phyloP scores from a whole-genome alignment of 2,113 vertebrate species.

The Alouatta palliata region DNA sequence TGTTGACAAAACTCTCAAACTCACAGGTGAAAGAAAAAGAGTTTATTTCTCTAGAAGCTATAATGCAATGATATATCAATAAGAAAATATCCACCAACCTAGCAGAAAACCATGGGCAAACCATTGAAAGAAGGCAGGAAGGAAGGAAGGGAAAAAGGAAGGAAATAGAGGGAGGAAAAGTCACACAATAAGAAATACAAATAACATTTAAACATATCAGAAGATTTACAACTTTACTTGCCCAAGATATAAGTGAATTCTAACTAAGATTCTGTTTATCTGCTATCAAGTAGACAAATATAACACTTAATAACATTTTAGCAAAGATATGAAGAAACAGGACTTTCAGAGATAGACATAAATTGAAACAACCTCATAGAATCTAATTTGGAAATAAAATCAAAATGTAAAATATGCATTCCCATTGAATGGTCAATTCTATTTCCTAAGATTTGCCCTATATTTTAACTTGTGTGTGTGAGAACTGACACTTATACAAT shows the following conservation, averaged over 20 bases:
- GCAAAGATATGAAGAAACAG: not conserved
- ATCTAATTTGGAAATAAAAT: not conserved
- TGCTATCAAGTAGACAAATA: not conserved
- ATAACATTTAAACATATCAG: not conserved
- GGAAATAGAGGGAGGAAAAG: not conserved
- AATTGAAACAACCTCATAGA: not conserved
- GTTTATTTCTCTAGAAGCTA: not conserved
- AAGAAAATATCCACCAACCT: not conserved
- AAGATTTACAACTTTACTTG: not conserved
- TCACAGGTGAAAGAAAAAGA: not conserved
- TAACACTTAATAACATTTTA: not conserved
- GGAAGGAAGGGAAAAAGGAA: not conserved
- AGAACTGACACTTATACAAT: not conserved
- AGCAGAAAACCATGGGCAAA: not conserved
- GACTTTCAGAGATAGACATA: not conserved
- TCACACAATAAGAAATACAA: not conserved
- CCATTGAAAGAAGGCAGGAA: not conserved
- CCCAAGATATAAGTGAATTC: not conserved
- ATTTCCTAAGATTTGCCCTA: not conserved
- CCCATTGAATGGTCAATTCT: not conserved
- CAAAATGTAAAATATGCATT: not conserved
- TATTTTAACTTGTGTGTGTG: not conserved
- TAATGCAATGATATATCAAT: not conserved
- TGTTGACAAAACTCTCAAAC: slow-evolving; percentile 1
- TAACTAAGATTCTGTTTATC: not conserved